phyloP scores from a whole-genome alignment of 2,888 invertebrate genomes.

The Cyclophora punctaria region DNA sequence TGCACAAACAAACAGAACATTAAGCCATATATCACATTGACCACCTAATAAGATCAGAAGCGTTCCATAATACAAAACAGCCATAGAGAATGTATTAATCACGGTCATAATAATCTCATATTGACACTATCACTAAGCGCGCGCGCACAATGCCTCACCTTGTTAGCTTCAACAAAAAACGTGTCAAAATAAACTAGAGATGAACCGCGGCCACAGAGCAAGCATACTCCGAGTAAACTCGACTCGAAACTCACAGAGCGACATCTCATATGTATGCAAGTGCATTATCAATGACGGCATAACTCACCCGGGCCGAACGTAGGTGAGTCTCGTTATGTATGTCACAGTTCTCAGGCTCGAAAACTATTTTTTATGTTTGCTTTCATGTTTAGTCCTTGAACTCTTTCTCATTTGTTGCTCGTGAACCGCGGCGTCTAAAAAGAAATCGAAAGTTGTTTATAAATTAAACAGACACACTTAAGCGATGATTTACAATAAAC shows the following conservation, averaged over 20 bases:
- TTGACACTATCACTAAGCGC: constrained; percentile 63
- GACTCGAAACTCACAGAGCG: constrained; percentile 24
- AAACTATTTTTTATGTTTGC: constrained; percentile 41
- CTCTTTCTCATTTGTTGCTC: constrained; percentile 40
- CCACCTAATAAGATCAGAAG: constrained; percentile 19
- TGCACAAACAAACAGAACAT: neutral
- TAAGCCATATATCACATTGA: constrained; percentile 7
- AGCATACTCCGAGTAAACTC: constrained; percentile 23
- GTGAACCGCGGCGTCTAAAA: constrained; percentile 31
- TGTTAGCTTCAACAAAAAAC: constrained; percentile 61
- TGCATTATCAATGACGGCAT: constrained; percentile 15
- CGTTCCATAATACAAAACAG: constrained; percentile 26
- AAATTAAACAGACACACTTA: constrained; percentile 35
- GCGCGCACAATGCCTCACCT: constrained; percentile 52
- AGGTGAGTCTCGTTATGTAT: constrained; percentile 44
- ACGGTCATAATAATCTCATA: constrained; percentile 51
- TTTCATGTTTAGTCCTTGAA: constrained; percentile 50
- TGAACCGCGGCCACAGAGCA: constrained; percentile 39
- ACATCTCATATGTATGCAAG: constrained; percentile 22
- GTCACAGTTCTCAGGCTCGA: constrained; percentile 44
- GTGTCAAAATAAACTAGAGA: constrained; percentile 57
- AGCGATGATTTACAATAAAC: constrained; percentile 30
- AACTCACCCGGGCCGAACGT: constrained; percentile 15
- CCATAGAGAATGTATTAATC: constrained; percentile 40
- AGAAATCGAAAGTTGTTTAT: constrained; percentile 57